Evolutionary conservation across 1,140 invertebrate genomes (phyloP).

Genomic region (Bilobella aurantiaca): DNA sequence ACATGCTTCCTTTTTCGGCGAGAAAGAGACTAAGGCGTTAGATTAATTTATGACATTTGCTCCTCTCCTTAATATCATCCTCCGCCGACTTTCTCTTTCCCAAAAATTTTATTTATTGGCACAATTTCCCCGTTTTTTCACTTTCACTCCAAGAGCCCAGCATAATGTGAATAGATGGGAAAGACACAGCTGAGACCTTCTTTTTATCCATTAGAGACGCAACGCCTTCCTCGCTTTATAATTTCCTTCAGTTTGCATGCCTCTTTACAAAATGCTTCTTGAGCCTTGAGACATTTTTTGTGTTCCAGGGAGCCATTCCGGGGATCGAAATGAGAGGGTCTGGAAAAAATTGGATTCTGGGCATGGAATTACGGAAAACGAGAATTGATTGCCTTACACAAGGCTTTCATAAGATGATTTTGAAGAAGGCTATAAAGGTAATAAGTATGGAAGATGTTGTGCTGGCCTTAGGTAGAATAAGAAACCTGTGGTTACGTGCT

Average conservation of each 20-base stretch:
- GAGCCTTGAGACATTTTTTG: not conserved
- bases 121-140: conserved; percentile 5
- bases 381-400: too few species aligned
- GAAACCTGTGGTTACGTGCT: not conserved
- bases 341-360: too few species aligned
- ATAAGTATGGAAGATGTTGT: too few species aligned
- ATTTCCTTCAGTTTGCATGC: not conserved
- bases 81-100: not conserved
- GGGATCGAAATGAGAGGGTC: too few species aligned
- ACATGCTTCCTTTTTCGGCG: not conserved
- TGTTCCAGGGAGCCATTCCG: not conserved
- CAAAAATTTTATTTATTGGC: conserved; percentile 7
- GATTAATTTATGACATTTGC: conserved; percentile 3
- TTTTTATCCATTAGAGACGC: not conserved
- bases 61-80: not conserved
- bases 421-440: not conserved
- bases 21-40: conserved; percentile 1
- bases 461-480: not conserved
- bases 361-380: too few species aligned
- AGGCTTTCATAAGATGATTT: conserved; percentile 1
- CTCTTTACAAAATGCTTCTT: not conserved
- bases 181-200: conserved; percentile 6
- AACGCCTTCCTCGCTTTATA: not conserved
- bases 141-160: not conserved
- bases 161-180: not conserved